Evolutionary conservation across 2,113 vertebrate species (phyloP).

Genomic region (Oryzias curvinotus): DNA sequence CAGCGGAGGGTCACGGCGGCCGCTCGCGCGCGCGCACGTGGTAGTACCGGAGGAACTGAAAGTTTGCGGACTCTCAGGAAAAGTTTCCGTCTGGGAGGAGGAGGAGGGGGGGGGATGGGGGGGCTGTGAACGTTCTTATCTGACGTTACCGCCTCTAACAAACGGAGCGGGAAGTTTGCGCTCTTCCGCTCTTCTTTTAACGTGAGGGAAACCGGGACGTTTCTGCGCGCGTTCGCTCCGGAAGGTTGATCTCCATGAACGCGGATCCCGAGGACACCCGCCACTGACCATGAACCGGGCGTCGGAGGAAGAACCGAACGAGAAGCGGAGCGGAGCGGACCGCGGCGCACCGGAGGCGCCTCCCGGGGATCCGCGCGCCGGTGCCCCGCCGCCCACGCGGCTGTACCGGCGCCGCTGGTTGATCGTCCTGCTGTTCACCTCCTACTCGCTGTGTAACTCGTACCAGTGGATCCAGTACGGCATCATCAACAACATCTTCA

Average conservation of each 20-base stretch:
- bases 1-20: constrained; percentile 17
- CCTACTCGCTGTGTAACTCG: constrained; percentile 91
- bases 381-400: constrained; percentile 40
- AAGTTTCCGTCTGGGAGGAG: background rate
- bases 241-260: constrained; percentile 18
- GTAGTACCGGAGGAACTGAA: background rate
- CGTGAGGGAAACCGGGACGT: no score
- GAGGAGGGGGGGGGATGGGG: constrained; percentile 14
- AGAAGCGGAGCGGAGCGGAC: constrained; percentile 5
- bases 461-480: constrained; percentile 97
- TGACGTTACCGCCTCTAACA: no score
- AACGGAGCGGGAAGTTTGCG: no score
- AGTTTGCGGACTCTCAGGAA: background rate
- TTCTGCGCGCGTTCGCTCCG: no score
- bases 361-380: background rate
- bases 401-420: constrained; percentile 86
- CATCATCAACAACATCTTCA: constrained; percentile 89
- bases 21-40: constrained; percentile 39
- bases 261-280: background rate
- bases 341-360: background rate
- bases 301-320: constrained; percentile 6
- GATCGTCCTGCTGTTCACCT: constrained; percentile 88
- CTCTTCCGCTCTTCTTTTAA: no score
- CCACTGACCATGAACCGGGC: constrained; percentile 50
- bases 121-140: background rate